Base-by-base conservation (phyloP, 2,797 vertebrate genomes). In the Enteromius unitaeniatus region DNA sequence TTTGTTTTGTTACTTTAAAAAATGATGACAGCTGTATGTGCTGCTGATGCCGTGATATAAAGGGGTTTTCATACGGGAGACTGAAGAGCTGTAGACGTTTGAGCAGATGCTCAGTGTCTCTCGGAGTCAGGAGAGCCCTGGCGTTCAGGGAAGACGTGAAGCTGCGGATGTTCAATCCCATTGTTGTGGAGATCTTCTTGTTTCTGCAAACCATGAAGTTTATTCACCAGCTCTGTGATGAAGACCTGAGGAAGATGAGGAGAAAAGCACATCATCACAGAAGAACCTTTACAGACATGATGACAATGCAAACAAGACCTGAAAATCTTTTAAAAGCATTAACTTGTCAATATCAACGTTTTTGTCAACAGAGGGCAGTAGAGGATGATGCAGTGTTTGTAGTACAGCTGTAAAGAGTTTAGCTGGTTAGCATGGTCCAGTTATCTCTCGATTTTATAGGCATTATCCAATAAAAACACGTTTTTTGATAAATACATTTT, bases 101-200 rank as follows among this genome's bases (percentile, higher is more conserved):
- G 23, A 19, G 42, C 37, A 45, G n/a, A 6, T 74, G 55, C 70
- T 85, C 85, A 89, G 77, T 77, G 88, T 67, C 80, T 84, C 55
- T 92, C 89, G 21, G 86, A 37, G 64, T 91, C 85, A 6, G 85
- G 80, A 6, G 91, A 89, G 14, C 78, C 82, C 1, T 90, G 69
- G 14, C 86, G 89, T 69, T 86, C 78, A 9, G 91, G 83, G 88
- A 82, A 89, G 81, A 91, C 83, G 87, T 92, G 90, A 17, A 93
- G 92, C 79, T 93, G 92, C 6, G 90, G 87, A 23, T 91, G 93
- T 79, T 93, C 88, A 0, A 94, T 91, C 31, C 93, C 93, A 9
- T 92, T 86, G 47, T 92, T 92, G 86, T 93, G 91, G 10, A 94
- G 93, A 37, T 94, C 93, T 78, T 94, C 91, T 85, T 94, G 93